Evolutionary conservation across 1,140 invertebrate species (phyloP).

Genomic region (Aethina tumida): DNA sequence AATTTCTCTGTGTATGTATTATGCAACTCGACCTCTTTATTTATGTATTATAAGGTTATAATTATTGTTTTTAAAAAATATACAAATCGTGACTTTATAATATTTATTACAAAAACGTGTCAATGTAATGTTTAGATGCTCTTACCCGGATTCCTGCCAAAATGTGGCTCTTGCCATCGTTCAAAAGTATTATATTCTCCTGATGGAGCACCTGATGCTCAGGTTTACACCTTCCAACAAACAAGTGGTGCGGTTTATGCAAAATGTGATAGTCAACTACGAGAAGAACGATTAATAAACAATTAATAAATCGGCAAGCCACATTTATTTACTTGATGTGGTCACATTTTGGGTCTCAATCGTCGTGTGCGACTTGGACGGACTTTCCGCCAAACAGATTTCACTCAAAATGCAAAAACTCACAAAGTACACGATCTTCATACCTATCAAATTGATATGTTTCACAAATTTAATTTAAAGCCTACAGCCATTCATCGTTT

Average conservation of each 20-base stretch:
- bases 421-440: no score
- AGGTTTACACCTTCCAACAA: constrained; percentile 26
- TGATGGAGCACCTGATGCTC: constrained; percentile 23
- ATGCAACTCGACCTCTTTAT: background rate
- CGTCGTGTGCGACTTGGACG: no score
- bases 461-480: no score
- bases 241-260: constrained; percentile 25
- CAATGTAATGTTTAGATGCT: background rate
- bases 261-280: no score
- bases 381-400: no score
- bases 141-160: constrained; percentile 26
- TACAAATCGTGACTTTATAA: background rate
- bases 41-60: background rate
- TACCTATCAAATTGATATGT: no score
- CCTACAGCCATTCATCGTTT: no score
- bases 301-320: no score
- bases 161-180: constrained; percentile 26
- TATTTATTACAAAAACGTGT: background rate
- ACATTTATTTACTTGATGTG: no score
- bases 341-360: no score
- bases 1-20: background rate
- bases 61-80: background rate
- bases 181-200: constrained; percentile 29
- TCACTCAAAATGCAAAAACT: no score
- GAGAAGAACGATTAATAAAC: no score